A percentile compares a stretch with the other conserved stretches of the same genome.
Evolutionary conservation across 2,797 vertebrate species (phyloP).

Genomic region (Hypotaenidia philippensis): DNA sequence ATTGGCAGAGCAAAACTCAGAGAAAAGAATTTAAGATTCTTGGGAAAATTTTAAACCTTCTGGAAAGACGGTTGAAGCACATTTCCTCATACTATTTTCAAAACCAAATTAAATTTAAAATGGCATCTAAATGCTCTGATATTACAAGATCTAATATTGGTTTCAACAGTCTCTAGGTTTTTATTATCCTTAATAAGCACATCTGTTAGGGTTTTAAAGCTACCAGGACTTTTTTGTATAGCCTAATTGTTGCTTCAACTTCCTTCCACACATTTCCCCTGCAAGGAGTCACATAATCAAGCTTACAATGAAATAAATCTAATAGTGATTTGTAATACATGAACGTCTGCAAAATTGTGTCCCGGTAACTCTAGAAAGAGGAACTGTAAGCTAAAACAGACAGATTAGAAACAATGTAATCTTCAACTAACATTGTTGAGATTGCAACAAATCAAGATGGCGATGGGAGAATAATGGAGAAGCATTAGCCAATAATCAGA

Average conservation of each 20-base stretch:
- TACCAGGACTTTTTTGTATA: neutral
- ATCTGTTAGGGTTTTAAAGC: neutral
- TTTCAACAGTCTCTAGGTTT: neutral
- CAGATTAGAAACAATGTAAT: neutral
- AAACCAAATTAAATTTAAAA: neutral
- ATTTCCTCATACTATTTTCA: neutral
- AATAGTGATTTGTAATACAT: neutral
- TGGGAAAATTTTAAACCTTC: neutral
- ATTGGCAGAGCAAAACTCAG: neutral
- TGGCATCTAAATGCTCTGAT: neutral
- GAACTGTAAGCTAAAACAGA: neutral
- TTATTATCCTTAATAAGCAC: neutral
- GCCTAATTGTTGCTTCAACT: neutral
- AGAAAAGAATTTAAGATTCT: neutral
- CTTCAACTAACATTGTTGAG: neutral
- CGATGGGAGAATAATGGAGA: neutral
- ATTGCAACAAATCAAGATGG: accelerated
- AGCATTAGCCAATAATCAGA: neutral
- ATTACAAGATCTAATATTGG: neutral
- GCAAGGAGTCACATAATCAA: neutral
- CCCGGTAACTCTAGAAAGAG: neutral
- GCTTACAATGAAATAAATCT: neutral
- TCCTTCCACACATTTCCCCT: neutral
- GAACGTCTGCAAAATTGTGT: neutral
- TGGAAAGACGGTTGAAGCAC: neutral